Conservation (phyloP, 2,113 vertebrate species). For the Bubo bubo region DNA sequence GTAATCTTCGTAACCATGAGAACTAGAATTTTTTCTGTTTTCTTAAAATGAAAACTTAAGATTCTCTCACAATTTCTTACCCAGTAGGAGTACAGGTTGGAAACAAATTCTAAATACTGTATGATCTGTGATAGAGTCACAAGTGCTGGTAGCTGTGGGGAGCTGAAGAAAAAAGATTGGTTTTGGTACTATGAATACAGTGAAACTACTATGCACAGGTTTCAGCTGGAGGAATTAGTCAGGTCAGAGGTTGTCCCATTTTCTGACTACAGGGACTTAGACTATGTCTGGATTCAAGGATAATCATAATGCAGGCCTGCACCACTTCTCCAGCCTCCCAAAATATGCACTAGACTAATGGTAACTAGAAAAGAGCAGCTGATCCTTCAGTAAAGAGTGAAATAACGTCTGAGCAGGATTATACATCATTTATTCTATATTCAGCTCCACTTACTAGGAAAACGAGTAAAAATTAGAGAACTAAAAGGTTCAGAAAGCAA, state of each 20-base stretch:
- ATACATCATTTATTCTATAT: background rate
- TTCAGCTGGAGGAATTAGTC: background rate
- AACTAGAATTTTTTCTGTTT: background rate
- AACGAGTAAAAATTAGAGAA: background rate
- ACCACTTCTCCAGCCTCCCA: background rate
- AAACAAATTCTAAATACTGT: background rate
- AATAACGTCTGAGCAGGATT: background rate
- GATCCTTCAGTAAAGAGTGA: background rate
- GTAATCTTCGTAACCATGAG: background rate
- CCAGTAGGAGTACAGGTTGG: background rate
- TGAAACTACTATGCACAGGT: background rate
- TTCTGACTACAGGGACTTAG: background rate
- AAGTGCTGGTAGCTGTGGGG: background rate
- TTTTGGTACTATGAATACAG: background rate
- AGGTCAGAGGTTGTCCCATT: background rate
- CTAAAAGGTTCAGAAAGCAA: background rate
- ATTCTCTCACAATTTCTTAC: background rate
- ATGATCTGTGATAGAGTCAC: background rate
- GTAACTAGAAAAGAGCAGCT: background rate
- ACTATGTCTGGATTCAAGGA: background rate
- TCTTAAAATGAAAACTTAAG: background rate
- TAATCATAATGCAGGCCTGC: fast-evolving
- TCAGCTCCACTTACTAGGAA: background rate
- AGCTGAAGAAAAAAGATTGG: background rate
- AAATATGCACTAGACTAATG: no score